Base-by-base conservation (phyloP, 2,797 vertebrate genomes). In the Rhinichthys osculus region DNA sequence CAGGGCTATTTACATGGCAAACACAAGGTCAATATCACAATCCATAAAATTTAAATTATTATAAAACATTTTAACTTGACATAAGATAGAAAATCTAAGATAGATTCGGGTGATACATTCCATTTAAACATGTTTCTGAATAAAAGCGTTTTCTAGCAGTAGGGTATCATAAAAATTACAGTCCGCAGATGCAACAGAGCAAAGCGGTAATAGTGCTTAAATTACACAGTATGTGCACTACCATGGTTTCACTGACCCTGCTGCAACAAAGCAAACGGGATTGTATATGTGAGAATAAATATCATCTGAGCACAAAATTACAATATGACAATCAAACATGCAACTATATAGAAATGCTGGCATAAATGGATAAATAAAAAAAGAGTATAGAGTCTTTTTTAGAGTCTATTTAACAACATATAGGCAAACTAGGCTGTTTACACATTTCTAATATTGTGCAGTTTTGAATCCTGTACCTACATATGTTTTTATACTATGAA, bases 291-390 rank as follows among this genome's bases (percentile, higher is more conserved):
- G 8, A 11, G 38, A 42, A 71, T n/a, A 52, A 21, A 52, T 77
- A 17, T 35, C 1, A 62, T 13, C 27, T 54, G 21, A 42, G 35
- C 54, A 27, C 76, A 27, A 62, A 35, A 13, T 13, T 13, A 35
- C 19, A 74, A 52, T 23, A 52, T 54, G 47, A 33, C 73, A 76
- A 54, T 54, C 47, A 76, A 76, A 52, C 47, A 54, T 23, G 72
- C 72, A 52, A 33, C 8, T 30, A 27, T 30, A 27, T 19, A 52
- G 2, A 50, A 74, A 50, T 30, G 8, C 71, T 74, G 71, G 16
- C 10, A 50, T 33, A 10, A 74, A 74, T 33, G 42, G 27, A 74
- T 21, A 6, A 33, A 2, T 7, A 52, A 19, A 21, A 52, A 5
- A 2, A 38, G 5, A 17, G 47, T 62, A 4, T 62, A 11, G 3